Conservation (phyloP, 2,888 invertebrate genomes). For the Idaea straminata region DNA sequence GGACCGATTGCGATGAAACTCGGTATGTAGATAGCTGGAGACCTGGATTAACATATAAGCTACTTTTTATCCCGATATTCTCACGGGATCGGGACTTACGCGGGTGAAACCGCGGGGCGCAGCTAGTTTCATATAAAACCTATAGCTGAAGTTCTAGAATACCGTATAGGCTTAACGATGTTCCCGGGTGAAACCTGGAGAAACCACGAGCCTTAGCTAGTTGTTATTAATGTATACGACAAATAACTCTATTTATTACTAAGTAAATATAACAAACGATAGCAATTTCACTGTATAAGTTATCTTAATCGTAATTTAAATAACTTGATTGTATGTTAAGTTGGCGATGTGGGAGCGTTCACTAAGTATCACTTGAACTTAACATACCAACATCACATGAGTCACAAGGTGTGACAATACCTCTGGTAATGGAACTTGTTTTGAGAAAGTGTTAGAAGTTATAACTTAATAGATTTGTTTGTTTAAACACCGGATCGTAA, state of each 20-base stretch:
- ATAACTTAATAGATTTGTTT: not conserved
- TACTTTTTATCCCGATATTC: no score
- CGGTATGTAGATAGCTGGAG: no score
- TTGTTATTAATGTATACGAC: not conserved
- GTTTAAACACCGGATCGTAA: not conserved
- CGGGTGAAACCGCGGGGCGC: no score
- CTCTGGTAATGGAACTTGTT: not conserved
- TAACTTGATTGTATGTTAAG: not conserved
- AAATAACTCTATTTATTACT: not conserved
- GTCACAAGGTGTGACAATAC: not conserved
- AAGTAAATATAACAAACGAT: not conserved
- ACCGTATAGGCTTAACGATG: no score
- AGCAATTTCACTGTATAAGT: not conserved
- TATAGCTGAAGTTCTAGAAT: no score
- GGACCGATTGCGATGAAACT: no score
- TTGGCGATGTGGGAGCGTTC: not conserved
- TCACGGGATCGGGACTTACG: no score
- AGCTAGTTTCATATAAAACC: no score
- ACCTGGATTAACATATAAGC: no score
- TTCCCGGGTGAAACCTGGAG: no score
- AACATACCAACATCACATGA: not conserved
- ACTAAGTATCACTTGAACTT: not conserved
- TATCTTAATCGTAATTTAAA: conserved; percentile 1
- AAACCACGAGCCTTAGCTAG: no score
- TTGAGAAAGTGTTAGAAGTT: not conserved